phyloP scores from a whole-genome alignment of 2,113 vertebrate species.

The Collichthys lucidus region DNA sequence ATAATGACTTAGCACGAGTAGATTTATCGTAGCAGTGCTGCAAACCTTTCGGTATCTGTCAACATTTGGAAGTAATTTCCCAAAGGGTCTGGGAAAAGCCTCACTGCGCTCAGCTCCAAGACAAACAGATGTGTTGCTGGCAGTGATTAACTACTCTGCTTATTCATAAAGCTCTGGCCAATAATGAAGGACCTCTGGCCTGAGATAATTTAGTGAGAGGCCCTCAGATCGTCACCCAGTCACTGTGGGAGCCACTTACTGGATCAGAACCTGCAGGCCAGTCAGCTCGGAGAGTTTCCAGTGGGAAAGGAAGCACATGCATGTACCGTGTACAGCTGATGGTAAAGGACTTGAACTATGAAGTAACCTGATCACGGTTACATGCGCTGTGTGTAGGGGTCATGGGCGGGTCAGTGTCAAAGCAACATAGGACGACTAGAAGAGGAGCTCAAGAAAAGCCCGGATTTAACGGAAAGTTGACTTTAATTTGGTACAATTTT shows the following conservation, averaged over 20 bases:
- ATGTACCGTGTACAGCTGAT: constrained; percentile 14
- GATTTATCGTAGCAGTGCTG: constrained; percentile 1
- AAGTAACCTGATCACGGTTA: constrained; percentile 18
- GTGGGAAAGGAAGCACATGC: constrained; percentile 44
- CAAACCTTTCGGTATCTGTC: constrained; percentile 56
- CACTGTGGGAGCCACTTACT: constrained; percentile 43
- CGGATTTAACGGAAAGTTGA: background rate
- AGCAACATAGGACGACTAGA: constrained; percentile 4
- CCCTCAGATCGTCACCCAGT: constrained; percentile 33
- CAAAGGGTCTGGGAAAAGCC: constrained; percentile 54
- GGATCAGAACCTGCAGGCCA: constrained; percentile 31
- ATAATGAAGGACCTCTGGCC: constrained; percentile 48
- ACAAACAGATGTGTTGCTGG: constrained; percentile 69
- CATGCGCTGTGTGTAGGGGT: constrained; percentile 10
- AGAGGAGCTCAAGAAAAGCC: background rate
- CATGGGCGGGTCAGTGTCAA: background rate
- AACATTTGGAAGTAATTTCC: constrained; percentile 79
- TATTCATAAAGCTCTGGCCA: constrained; percentile 52
- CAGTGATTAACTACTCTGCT: constrained; percentile 65
- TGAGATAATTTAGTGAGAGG: constrained; percentile 43
- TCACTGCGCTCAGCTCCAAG: constrained; percentile 50
- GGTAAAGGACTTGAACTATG: constrained; percentile 24
- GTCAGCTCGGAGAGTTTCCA: constrained; percentile 32
- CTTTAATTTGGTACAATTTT: no score
- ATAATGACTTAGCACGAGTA: constrained; percentile 24